These are phyloP conservation scores for Orchesellides sinensis DNA, from an alignment of 2,888 invertebrate species.

Conservation along the genomic window DNA sequence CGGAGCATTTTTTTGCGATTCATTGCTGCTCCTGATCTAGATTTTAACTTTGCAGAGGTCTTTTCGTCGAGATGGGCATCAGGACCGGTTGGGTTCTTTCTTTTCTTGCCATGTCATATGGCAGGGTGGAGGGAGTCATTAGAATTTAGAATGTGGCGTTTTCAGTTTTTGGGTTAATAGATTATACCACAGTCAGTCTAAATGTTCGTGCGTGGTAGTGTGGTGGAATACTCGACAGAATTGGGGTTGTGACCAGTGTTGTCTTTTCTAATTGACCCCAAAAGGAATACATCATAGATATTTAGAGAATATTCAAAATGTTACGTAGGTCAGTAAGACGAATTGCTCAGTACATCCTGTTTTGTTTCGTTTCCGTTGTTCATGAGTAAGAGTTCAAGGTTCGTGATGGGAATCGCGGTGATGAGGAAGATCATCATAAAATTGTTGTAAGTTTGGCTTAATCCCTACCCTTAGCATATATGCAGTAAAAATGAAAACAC, in stretches of 20 bases:
- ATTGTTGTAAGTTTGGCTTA: slow-evolving; percentile 47
- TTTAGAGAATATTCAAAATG: background rate
- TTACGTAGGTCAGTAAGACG: slow-evolving; percentile 36
- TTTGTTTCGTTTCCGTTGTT: background rate
- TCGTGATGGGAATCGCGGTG: slow-evolving; percentile 46
- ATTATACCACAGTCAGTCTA: no score
- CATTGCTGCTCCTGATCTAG: slow-evolving; percentile 22
- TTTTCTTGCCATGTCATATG: background rate
- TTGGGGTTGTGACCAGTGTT: background rate
- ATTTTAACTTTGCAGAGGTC: slow-evolving; percentile 24
- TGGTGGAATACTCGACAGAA: background rate
- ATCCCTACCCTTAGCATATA: background rate
- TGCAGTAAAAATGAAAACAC: background rate
- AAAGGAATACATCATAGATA: slow-evolving; percentile 2
- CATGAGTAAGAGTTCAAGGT: background rate
- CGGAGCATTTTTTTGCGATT: background rate
- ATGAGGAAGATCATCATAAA: slow-evolving; percentile 33
- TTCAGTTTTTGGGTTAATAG: slow-evolving; percentile 16
- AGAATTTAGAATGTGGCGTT: background rate
- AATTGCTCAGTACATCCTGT: background rate
- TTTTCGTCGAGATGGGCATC: slow-evolving; percentile 46
- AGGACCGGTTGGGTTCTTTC: slow-evolving; percentile 28
- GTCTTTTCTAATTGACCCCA: slow-evolving; percentile 42
- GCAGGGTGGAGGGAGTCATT: slow-evolving; percentile 10
- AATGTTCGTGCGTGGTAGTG: slow-evolving; percentile 1